These are phyloP conservation scores for Scortum barcoo DNA, from an alignment of 2,113 vertebrate species.

Conservation along the genomic window DNA sequence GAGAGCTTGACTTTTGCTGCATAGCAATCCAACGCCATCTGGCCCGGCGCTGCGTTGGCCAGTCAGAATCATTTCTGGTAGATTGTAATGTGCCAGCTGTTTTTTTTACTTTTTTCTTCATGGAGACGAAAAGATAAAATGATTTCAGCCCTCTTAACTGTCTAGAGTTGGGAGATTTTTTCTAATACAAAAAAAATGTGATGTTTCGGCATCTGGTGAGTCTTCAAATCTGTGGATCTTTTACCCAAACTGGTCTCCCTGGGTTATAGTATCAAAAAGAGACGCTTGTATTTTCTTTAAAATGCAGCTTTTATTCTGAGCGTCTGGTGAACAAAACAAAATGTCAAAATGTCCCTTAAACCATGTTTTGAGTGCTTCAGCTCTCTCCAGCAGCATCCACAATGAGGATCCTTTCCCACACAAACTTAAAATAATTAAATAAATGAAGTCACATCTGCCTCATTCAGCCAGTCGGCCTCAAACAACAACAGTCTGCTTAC, in stretches of 20 bases:
- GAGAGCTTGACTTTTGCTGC: too few relatives aligned
- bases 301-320: too few relatives aligned
- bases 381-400: not conserved
- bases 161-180: not conserved
- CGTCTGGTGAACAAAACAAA: not conserved
- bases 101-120: not conserved
- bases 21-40: not conserved
- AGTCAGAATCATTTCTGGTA: not conserved
- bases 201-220: not conserved
- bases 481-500: not conserved
- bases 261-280: too few relatives aligned
- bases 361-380: too few relatives aligned
- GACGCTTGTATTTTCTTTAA: too few relatives aligned
- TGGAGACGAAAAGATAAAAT: not conserved
- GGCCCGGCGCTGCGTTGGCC: not conserved
- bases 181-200: not conserved
- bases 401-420: not conserved
- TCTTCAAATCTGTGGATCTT: not conserved
- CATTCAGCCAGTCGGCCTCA: not conserved
- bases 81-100: not conserved
- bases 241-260: not conserved
- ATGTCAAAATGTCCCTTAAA: not conserved
- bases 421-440: too few relatives aligned
- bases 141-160: not conserved
- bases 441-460: not conserved